Evolutionary conservation across 2,113 vertebrate genomes (phyloP), one percentile per base, ranked within the genome.

Genomic region (Corydoras maculifer): DNA sequence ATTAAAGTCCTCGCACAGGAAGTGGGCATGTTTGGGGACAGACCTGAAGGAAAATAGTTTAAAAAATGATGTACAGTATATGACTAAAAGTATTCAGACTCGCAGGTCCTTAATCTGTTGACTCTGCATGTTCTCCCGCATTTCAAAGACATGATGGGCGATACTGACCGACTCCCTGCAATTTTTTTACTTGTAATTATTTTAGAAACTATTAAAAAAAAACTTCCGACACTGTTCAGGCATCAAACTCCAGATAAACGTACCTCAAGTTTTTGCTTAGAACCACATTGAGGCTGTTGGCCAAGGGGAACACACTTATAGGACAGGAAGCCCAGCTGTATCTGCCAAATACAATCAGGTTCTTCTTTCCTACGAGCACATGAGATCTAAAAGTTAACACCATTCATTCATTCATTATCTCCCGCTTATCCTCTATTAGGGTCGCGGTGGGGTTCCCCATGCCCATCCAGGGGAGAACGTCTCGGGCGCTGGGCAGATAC

Each of bases 311-410:
- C 0, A 77, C 30, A 1, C 5, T 54, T 10, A 83, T 76, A 25
- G 87, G 87, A 30, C 79, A 65, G 6, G 84, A 82, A 29, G 75
- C 73, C 89, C 87, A 91, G 65, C 75, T 83, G 4, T 12, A 35
- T 69, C 73, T 87, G 3, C 91, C 91, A 86, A 86, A 92, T 8
- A 92, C 59, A 69, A 92, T 9, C 72, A 91, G 18, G 65, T 92
- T 92, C 72, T 88, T 86, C 70, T 84, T 90, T 60, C 87, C 91
- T 92, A 76, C 25, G 68, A 66, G 9, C 57, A n/a, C 7, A 43
- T 8, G 35, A 71, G 0, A 3, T 68, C 6, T n/a, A 48, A 53
- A 8, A 0, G 51, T 14, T 12, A 14, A 12, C 11, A 53, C 0
- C 18, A 25, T 25, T 25, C 18, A 25, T 25, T 25, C 18, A 25